phyloP scores from a whole-genome alignment of 2,113 vertebrate species.

The Mixornis gularis region DNA sequence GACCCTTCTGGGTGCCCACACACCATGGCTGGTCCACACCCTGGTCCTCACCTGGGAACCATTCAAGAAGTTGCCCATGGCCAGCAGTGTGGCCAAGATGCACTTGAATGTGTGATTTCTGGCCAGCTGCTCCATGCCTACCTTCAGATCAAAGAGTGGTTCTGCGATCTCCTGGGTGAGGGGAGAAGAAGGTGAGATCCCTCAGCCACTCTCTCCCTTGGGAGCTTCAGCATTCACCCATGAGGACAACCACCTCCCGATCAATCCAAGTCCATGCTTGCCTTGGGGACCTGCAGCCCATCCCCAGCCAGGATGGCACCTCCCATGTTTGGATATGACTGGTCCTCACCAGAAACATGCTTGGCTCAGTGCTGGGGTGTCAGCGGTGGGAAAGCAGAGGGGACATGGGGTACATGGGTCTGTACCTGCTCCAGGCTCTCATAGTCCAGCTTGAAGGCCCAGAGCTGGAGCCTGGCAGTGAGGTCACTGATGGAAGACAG shows the following conservation, averaged over 20 bases:
- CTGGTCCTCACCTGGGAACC: slow-evolving; percentile 80
- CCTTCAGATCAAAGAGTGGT: slow-evolving; percentile 90
- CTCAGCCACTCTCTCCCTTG: neutral
- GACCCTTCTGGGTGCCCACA: neutral
- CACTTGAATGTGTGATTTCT: slow-evolving; percentile 89
- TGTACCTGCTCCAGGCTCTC: slow-evolving; percentile 90
- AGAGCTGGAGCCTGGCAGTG: slow-evolving; percentile 87
- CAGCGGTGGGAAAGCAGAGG: rapidly evolving
- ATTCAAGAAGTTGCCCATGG: slow-evolving; percentile 94
- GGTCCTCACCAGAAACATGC: neutral
- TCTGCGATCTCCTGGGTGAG: slow-evolving; percentile 87
- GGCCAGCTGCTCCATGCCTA: slow-evolving; percentile 92
- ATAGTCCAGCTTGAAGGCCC: slow-evolving; percentile 95
- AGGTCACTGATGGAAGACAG: slow-evolving; percentile 87
- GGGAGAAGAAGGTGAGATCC: neutral
- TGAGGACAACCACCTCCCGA: neutral
- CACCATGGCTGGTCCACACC: neutral
- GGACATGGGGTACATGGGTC: neutral
- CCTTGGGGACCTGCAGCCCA: neutral
- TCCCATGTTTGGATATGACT: neutral
- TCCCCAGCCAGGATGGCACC: neutral
- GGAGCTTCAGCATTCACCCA: neutral
- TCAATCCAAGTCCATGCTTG: neutral
- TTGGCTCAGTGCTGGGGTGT: neutral
- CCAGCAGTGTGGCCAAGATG: slow-evolving; percentile 88